Conservation (phyloP, 2,888 invertebrate genomes). For the Antheraea assamensis region DNA sequence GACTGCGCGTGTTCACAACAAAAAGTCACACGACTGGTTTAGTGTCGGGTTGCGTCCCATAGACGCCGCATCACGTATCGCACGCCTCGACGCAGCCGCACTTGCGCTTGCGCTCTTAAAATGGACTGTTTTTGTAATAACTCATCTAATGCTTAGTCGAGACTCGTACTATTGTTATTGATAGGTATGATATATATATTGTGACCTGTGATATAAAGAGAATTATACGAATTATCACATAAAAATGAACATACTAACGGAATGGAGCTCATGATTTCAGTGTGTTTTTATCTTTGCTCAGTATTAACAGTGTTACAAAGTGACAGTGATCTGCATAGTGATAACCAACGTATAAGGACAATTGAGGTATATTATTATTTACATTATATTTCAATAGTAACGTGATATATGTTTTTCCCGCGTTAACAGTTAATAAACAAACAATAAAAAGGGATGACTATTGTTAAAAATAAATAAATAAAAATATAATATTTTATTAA, state of each 20-base stretch:
- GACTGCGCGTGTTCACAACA: constrained; percentile 75
- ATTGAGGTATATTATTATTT: constrained; percentile 61
- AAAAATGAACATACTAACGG: constrained; percentile 73
- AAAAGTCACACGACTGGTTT: constrained; percentile 80
- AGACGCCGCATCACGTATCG: constrained; percentile 77
- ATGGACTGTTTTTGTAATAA: constrained; percentile 64
- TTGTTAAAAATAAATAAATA: neutral
- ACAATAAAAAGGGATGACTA: neutral
- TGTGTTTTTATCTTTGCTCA: constrained; percentile 68
- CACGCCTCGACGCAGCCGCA: constrained; percentile 49
- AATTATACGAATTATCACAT: constrained; percentile 40
- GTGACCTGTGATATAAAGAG: constrained; percentile 69
- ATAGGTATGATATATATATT: constrained; percentile 29
- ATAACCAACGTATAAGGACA: constrained; percentile 68
- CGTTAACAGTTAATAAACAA: neutral
- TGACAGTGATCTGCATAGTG: constrained; percentile 79
- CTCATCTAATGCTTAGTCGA: constrained; percentile 12
- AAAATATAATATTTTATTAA: neutral
- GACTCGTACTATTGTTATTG: constrained; percentile 8
- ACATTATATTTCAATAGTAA: constrained; percentile 1
- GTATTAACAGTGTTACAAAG: constrained; percentile 75
- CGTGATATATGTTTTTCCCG: neutral
- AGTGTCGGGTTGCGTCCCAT: constrained; percentile 83
- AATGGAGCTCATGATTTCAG: constrained; percentile 78
- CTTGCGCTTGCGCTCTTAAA: constrained; percentile 72